phyloP scores from a whole-genome alignment of 1,140 invertebrate species.

The Apis mellifera region Amel_HAv3.1 CM009936.2:10877001-10877500 shows the following conservation, averaged over 20 bases:
- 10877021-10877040: slow-evolving; percentile 17
- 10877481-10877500: slow-evolving; percentile 71
- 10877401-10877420: slow-evolving; percentile 71
- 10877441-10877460: slow-evolving; percentile 38
- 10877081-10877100: slow-evolving; percentile 51
- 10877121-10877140: slow-evolving; percentile 76
- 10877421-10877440: slow-evolving; percentile 66
- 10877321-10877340: neutral
- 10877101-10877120: slow-evolving; percentile 46
- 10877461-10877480: slow-evolving; percentile 65
- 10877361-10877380: slow-evolving; percentile 56
- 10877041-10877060: neutral
- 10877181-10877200: slow-evolving; percentile 79
- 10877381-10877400: slow-evolving; percentile 60
- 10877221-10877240: slow-evolving; percentile 78
- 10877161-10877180: slow-evolving; percentile 72
- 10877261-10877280: slow-evolving; percentile 17
- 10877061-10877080: slow-evolving; percentile 25
- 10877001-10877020: neutral
- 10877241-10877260: slow-evolving; percentile 53
- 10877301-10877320: neutral
- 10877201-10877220: slow-evolving; percentile 76
- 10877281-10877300: neutral
- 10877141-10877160: slow-evolving; percentile 71
- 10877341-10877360: slow-evolving; percentile 63